Percentiles rank a stretch among this genome's conserved stretches.
Evolutionary conservation across 2,888 invertebrate species (phyloP).

Genomic region (Pyralis farinalis): DNA sequence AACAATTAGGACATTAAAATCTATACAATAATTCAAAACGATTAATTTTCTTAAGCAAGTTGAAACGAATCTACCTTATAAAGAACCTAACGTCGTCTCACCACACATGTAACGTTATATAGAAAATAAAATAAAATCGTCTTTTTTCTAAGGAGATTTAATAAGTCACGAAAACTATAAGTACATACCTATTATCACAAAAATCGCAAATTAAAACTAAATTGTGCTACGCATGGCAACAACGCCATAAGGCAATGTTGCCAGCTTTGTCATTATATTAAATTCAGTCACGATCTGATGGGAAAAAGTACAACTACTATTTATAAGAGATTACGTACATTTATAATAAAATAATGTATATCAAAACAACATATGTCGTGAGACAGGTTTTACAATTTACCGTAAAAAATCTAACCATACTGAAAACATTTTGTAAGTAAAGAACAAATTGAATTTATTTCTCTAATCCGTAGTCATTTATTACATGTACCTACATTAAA

Average conservation of each 20-base stretch:
- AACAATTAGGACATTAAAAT: slow-evolving; percentile 22
- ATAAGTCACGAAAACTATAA: slow-evolving; percentile 48
- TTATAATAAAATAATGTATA: slow-evolving; percentile 25
- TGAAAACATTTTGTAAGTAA: background rate
- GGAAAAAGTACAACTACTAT: slow-evolving; percentile 65
- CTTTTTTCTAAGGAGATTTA: slow-evolving; percentile 47
- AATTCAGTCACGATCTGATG: slow-evolving; percentile 67
- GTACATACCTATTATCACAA: slow-evolving; percentile 77
- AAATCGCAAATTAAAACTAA: slow-evolving; percentile 62
- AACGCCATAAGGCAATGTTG: slow-evolving; percentile 31
- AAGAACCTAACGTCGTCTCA: slow-evolving; percentile 75
- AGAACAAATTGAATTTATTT: background rate
- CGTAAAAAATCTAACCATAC: background rate
- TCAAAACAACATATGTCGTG: slow-evolving; percentile 78
- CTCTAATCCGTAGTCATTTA: slow-evolving; percentile 1
- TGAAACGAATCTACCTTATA: slow-evolving; percentile 50
- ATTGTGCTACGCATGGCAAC: slow-evolving; percentile 63
- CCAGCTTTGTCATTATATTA: slow-evolving; percentile 37
- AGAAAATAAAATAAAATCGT: slow-evolving; percentile 39
- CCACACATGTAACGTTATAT: slow-evolving; percentile 78
- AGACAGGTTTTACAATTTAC: slow-evolving; percentile 59
- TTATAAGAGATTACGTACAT: slow-evolving; percentile 45
- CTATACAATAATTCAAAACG: slow-evolving; percentile 8
- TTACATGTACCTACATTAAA: slow-evolving; percentile 7
- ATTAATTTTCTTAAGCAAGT: slow-evolving; percentile 31